These are phyloP conservation scores for Thymelicus sylvestris DNA, from an alignment of 2,888 invertebrate species.

Conservation along the genomic window DNA sequence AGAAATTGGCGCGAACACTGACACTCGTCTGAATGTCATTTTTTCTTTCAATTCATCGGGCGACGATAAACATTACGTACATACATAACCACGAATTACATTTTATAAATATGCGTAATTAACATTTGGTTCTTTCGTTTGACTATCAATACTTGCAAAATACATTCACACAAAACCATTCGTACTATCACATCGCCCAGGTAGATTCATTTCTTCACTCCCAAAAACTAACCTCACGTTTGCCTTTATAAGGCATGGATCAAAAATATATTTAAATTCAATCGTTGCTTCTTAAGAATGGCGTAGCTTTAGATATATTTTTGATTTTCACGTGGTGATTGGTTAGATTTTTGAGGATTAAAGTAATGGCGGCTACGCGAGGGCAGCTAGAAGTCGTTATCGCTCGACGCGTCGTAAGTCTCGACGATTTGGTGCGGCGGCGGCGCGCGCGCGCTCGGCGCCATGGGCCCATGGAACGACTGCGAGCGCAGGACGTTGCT, in stretches of 20 bases:
- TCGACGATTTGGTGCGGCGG: slow-evolving; percentile 63
- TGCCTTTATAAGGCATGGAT: slow-evolving; percentile 6
- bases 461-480: slow-evolving; percentile 85
- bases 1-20: slow-evolving; percentile 50
- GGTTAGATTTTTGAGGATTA: slow-evolving; percentile 20
- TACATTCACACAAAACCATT: slow-evolving; percentile 39
- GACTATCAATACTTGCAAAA: slow-evolving; percentile 34
- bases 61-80: slow-evolving; percentile 20
- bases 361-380: slow-evolving; percentile 38
- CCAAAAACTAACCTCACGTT: slow-evolving; percentile 44
- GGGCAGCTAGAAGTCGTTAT: slow-evolving; percentile 77
- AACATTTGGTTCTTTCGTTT: slow-evolving; percentile 43
- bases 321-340: slow-evolving; percentile 21
- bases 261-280: slow-evolving; percentile 28
- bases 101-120: slow-evolving; percentile 38
- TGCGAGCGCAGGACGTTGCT: slow-evolving; percentile 86
- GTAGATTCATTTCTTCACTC: slow-evolving; percentile 38
- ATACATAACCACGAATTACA: slow-evolving; percentile 31
- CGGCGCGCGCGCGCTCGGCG: slow-evolving; percentile 63
- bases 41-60: slow-evolving; percentile 14
- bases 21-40: slow-evolving; percentile 30
- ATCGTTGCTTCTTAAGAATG: slow-evolving; percentile 28
- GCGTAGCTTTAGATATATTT: slow-evolving; percentile 9
- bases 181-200: slow-evolving; percentile 60
- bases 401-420: slow-evolving; percentile 79